A percentile compares a stretch with the other conserved stretches of the same genome.
phyloP scores from a whole-genome alignment of 2,113 vertebrate species.

The Cnemophilus loriae region DNA sequence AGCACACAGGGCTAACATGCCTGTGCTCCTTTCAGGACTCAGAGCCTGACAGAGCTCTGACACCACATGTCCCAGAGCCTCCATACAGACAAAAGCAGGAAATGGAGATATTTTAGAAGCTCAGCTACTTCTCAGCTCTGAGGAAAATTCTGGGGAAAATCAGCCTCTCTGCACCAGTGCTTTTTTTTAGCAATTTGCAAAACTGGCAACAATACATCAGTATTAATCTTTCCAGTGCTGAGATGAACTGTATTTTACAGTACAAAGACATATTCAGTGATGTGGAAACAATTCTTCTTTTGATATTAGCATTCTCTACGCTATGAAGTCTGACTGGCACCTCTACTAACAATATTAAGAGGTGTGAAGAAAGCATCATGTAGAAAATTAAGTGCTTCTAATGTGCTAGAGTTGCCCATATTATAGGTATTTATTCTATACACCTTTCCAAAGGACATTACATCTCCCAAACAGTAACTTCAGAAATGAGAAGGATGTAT shows the following conservation, averaged over 20 bases:
- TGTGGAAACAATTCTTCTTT: not conserved
- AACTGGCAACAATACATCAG: not conserved
- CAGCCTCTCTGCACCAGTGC: not conserved
- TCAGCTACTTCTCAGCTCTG: not conserved
- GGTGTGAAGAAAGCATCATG: not conserved
- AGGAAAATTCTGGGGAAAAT: not conserved
- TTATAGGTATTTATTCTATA: not conserved
- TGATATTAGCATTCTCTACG: not conserved
- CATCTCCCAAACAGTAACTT: not conserved
- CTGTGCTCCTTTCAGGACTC: not conserved
- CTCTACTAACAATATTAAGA: not conserved
- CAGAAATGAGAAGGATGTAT: not conserved
- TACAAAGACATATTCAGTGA: not conserved
- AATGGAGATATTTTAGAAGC: not conserved
- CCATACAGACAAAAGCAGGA: not conserved
- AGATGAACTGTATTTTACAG: not conserved
- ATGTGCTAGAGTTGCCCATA: not conserved
- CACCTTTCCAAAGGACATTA: not conserved
- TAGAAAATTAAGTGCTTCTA: not conserved
- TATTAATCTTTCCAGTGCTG: not conserved
- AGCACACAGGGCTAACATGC: not conserved
- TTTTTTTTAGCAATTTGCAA: not conserved
- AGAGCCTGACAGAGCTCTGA: not conserved
- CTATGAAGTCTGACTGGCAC: not conserved
- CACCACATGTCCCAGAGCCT: not conserved